These are phyloP conservation scores for Falcaria lacertinaria DNA, from an alignment of 2,888 invertebrate genomes.

Conservation along the genomic window DNA sequence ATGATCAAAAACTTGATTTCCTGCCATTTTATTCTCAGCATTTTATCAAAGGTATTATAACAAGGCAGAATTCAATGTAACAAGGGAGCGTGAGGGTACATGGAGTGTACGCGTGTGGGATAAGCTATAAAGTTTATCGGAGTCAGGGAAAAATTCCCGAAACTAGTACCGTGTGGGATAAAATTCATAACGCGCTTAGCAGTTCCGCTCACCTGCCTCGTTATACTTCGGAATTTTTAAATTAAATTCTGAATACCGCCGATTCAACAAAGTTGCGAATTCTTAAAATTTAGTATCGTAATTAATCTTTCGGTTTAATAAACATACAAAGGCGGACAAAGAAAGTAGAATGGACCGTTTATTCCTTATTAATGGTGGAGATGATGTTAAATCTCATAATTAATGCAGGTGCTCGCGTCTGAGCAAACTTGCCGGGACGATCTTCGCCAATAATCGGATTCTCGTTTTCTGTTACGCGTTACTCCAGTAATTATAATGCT, in stretches of 20 bases:
- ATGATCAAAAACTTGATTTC: too few relatives aligned
- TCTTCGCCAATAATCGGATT: slow-evolving; percentile 64
- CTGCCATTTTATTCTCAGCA: too few relatives aligned
- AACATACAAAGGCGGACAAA: slow-evolving; percentile 54
- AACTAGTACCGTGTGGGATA: slow-evolving; percentile 61
- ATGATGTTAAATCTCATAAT: slow-evolving; percentile 72
- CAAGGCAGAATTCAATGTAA: slow-evolving; percentile 5
- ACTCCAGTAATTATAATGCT: slow-evolving; percentile 50
- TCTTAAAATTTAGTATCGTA: slow-evolving; percentile 71
- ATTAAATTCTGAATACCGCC: slow-evolving; percentile 73
- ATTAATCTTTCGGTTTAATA: slow-evolving; percentile 72
- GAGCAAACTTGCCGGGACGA: slow-evolving; percentile 46
- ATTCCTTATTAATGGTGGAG: slow-evolving; percentile 69
- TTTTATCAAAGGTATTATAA: too few relatives aligned
- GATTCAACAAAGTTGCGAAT: slow-evolving; percentile 70
- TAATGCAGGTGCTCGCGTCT: slow-evolving; percentile 68
- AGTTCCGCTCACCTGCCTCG: slow-evolving; percentile 76
- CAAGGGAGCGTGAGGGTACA: slow-evolving; percentile 28
- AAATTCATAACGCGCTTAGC: slow-evolving; percentile 78
- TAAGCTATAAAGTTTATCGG: slow-evolving; percentile 63
- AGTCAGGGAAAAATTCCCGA: slow-evolving; percentile 65
- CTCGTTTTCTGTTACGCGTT: slow-evolving; percentile 56
- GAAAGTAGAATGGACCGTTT: slow-evolving; percentile 49
- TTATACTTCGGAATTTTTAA: slow-evolving; percentile 77
- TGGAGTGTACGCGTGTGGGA: slow-evolving; percentile 49